Evolutionary conservation across 1,140 invertebrate species (phyloP), one percentile per base, ranked within the genome.

Genomic region (Heliconius himera): DNA sequence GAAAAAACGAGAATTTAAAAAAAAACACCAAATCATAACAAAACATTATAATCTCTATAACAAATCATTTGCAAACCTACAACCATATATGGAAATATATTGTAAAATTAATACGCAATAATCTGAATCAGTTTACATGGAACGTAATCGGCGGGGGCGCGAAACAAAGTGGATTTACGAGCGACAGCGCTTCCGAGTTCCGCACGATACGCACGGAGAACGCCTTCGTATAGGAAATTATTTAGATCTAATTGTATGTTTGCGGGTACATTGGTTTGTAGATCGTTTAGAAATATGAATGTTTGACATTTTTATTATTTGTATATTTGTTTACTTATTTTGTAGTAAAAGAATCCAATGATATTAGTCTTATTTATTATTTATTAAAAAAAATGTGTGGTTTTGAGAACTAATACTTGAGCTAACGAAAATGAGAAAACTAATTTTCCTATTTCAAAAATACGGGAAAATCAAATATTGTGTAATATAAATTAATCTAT

Each of bases 131-230:
- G 56, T 76, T 76, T 72, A 76, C 79, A 76, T 66, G 51, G 54
- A 49, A 36, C 29, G 74, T 80, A 76, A 80, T 80, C 74, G 74
- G 38, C 54, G 75, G 38, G 76, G 76, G 79, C 74, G 75, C 74
- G 79, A 70, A 76, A 66, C 70, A 73, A 26, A 49, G 38, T 41
- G 74, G 79, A 80, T 80, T 80, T 80, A 80, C 79, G 79, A 80
- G 70, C 79, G 79, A 80, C 79, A 73, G 51, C n/a, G 74, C 66
- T 80, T 80, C 78, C 78, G 78, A 75, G 66, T 76, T 76, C 74
- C 78, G 22, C 70, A 74, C 74, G 74, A 80, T 80, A 80, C 70
- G 78, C 54, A 56, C 70, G 78, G 78, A 54, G 73, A 80, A 80
- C 74, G 74, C 75, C 76, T 72, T 73, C 74, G 73, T 73, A 76